phyloP scores from a whole-genome alignment of 1,140 invertebrate genomes.

The Drosophila sulfurigaster region DNA sequence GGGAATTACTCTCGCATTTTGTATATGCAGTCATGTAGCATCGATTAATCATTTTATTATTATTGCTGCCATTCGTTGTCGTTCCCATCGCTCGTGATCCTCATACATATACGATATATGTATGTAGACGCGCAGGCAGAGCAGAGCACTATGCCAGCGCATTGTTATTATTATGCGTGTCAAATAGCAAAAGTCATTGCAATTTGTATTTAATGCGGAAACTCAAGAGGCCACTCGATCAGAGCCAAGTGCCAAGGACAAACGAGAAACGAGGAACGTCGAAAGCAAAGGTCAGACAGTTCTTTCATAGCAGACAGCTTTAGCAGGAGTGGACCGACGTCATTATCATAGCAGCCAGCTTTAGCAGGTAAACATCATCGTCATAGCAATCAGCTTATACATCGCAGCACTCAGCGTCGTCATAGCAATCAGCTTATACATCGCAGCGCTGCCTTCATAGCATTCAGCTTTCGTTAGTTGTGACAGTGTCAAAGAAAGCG shows the following conservation, averaged over 20 bases:
- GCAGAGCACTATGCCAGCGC: constrained; percentile 12
- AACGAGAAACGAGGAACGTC: background rate
- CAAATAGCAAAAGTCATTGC: constrained; percentile 43
- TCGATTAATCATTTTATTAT: constrained; percentile 84
- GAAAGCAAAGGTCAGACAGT: background rate
- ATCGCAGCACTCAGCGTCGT: no score
- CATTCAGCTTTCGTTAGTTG: no score
- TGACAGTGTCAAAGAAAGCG: no score
- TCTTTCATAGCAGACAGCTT: no score
- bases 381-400: background rate
- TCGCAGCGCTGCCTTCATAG: no score
- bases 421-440: background rate
- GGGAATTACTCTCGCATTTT: constrained; percentile 71
- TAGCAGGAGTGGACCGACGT: no score
- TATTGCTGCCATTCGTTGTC: constrained; percentile 71
- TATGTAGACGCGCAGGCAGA: background rate
- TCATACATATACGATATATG: constrained; percentile 56
- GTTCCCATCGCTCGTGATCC: constrained; percentile 77
- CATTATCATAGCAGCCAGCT: no score
- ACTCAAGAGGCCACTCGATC: constrained; percentile 17
- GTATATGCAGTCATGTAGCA: constrained; percentile 83
- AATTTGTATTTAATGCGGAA: constrained; percentile 11
- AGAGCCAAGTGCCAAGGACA: background rate
- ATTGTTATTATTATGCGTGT: constrained; percentile 37
- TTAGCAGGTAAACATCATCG: no score